Evolutionary conservation across 2,888 invertebrate species (phyloP), one percentile per base, ranked within the genome.

Genomic region (Caenorhabditis uteleia): DNA sequence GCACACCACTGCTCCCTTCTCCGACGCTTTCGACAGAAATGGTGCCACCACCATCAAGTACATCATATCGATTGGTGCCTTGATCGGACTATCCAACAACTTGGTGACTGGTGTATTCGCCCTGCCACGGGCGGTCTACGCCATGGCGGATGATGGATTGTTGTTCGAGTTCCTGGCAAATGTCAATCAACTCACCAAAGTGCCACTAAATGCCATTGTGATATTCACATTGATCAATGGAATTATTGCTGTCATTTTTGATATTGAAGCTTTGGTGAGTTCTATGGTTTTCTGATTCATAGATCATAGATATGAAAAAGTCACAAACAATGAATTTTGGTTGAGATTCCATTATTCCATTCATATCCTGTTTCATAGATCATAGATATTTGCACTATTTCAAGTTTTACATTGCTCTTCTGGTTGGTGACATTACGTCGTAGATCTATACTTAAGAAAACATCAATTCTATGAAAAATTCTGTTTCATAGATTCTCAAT

Each of bases 91-190:
- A 54, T 10, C 57, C 6, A 68, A 67, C 39, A 68, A 67, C 39
- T 45, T 68, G 21, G 66, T 68, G 20, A 69, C 71, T 10, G 64
- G 69, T 4, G 46, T 68, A 12, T 74, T 74, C 38, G 64, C 66
- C 4, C 50, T 74, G 3, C 74, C 74, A 1, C 57, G 74, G 8
- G 48, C 68, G 10, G 68, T 74, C 3, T 74, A 70, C 29, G 74
- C 74, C 12, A 74, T 74, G 71, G 74, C 74, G 10, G 66, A 71
- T 20, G 74, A 74, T 40, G 74, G 74, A 3, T 25, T 74, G 3
- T 55, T 74, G 14, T 74, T 74, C 46, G 46, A 46, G 20, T 74
- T 67, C 50, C 62, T 71, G 34, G 69, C 69, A 14, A 64, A 55
- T 14, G 60, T 74, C 20, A 67, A 68, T 36, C 26, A 38, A 23